Conservation (phyloP, 2,797 vertebrate genomes). For the Pterois miles region DNA sequence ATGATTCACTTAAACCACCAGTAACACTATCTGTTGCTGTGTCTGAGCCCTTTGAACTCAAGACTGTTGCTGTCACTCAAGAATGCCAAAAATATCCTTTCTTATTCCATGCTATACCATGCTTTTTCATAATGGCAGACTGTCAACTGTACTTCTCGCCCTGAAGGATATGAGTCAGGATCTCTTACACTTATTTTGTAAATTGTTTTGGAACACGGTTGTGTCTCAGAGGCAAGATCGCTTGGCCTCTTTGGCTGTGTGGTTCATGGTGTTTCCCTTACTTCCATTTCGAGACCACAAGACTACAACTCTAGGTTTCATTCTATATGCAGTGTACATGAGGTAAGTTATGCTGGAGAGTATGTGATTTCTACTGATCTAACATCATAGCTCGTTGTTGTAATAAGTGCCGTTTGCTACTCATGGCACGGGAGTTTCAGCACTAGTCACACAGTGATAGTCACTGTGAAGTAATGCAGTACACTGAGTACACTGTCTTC, state of each 20-base stretch:
- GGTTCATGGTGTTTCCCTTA: slow-evolving; percentile 21
- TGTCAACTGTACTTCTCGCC: neutral
- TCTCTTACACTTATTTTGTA: slow-evolving; percentile 17
- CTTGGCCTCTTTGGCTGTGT: slow-evolving; percentile 20
- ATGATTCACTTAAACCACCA: slow-evolving; percentile 77
- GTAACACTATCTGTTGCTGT: slow-evolving; percentile 73
- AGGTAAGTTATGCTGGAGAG: slow-evolving; percentile 12
- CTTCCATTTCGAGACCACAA: no score
- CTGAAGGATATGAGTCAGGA: slow-evolving; percentile 8
- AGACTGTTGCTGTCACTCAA: slow-evolving; percentile 72
- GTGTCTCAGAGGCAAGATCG: slow-evolving; percentile 14
- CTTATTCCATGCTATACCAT: slow-evolving; percentile 34
- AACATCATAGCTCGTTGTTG: slow-evolving; percentile 13
- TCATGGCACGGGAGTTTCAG: neutral
- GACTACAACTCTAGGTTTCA: slow-evolving; percentile 16
- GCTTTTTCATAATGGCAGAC: slow-evolving; percentile 24
- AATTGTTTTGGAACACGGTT: slow-evolving; percentile 14
- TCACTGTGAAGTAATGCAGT: slow-evolving; percentile 15
- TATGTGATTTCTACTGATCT: slow-evolving; percentile 18
- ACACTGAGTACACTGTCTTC: slow-evolving; percentile 38
- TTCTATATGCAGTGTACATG: slow-evolving; percentile 2
- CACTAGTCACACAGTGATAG: neutral
- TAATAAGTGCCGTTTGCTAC: slow-evolving; percentile 7
- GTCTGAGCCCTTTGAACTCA: slow-evolving; percentile 79
- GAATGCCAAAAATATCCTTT: slow-evolving; percentile 66